Evolutionary conservation across 2,797 vertebrate species (phyloP), one percentile per base, ranked within the genome.

Genomic region (Gouania willdenowi): DNA sequence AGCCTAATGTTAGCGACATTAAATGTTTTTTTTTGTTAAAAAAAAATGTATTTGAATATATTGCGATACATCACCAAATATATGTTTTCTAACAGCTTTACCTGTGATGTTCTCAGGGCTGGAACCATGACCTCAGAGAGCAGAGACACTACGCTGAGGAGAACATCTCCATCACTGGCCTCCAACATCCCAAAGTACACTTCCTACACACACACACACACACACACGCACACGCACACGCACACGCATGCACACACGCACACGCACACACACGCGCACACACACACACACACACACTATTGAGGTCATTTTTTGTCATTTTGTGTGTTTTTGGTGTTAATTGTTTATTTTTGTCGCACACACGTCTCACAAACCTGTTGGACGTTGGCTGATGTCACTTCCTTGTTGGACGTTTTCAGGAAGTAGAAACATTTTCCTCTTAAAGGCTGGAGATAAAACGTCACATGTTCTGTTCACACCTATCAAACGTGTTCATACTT

Each of bases 351-450:
- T n/a, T n/a, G n/a, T n/a, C n/a, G n/a, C n/a, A n/a, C n/a, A n/a
- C 17, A 3, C 17, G 5, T 12, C 12, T 5, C 3, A 63, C 82
- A 80, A 41, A 92, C 91, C 89, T 91, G 88, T 5, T 83, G 84
- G 4, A 91, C 8, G 38, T 90, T 91, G 12, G 89, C 82, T 8
- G 77, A 61, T 37, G 85, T 89, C 60, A 93, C 66, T 11, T 66
- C 41, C 66, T 86, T 87, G 36, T 88, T 78, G 0, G 85, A 86
- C 26, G 65, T 82, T 39, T 88, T 88, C 41, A 91, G 66, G 64
- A 93, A 93, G 84, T 91, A 92, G 9, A 89, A 75, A 66, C 90
- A 92, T 12, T 48, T 86, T 38, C 88, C 91, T 21, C 66, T 74
- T 37, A 92, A 62, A 24, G 75, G 71, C 91, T 93, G 57, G 8